Base-by-base conservation (phyloP, 2,888 invertebrate genomes). In the Hypomecis punctinalis region DNA sequence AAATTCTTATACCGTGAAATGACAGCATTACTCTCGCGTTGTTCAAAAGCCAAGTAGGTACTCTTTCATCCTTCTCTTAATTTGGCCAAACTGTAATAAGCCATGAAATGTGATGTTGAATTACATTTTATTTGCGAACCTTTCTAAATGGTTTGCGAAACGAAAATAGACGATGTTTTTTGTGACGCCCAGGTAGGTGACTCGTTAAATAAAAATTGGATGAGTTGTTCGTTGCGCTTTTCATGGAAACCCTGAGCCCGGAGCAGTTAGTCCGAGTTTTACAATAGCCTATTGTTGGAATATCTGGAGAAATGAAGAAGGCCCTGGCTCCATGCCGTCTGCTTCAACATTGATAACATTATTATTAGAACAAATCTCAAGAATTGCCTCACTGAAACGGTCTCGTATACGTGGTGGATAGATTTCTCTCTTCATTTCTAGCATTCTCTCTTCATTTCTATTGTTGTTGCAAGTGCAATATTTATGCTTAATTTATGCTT, bases 211-310 rank as follows among this genome's bases (percentile, higher is more conserved):
- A 23, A 23, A 48, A 36, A 13, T 33, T 39, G 51, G 5, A 52
- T 58, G 37, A 51, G 40, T 47, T 36, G 11, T 59, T 54, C 49
- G 43, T 54, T 55, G 46, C 51, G 53, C 59, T 59, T 64, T 55
- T 51, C 33, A 60, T 51, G 13, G 51, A 46, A 55, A 13, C 49
- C 51, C 5, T 11, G 0, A 46, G 52, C 47, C 42, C 45, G 33
- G 61, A 70, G 60, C 63, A 57, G 63, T 53, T 63, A 65, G 67
- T 63, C 68, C 67, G 68, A 66, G 71, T 69, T 67, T 75, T 67
- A 79, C 79, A 78, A 81, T 77, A 70, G 69, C 23, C 56, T 71
- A 74, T 80, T 82, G 75, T 80, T 74, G 68, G 67, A 42, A 47
- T 37, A 39, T 42, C 45, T 46, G 10, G 46, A 37, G 37, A 33